Conservation (phyloP, 2,888 invertebrate genomes). For the Tridacna crocea region DNA sequence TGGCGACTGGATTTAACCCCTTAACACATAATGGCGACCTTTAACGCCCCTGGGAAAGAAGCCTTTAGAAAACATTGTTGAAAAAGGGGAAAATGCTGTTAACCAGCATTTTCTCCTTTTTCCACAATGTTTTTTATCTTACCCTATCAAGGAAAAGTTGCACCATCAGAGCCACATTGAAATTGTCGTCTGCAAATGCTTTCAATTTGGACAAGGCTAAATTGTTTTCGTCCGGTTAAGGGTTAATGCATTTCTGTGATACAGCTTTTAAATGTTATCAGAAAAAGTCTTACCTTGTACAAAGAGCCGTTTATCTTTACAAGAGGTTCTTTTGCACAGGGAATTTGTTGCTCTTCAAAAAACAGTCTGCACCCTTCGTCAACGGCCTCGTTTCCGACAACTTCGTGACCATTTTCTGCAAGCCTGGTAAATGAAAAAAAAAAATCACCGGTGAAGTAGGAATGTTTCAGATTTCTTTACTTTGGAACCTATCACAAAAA, state of each 20-base stretch:
- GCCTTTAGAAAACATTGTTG: no score
- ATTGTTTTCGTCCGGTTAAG: no score
- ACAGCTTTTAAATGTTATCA: no score
- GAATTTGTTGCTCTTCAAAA: slow-evolving; percentile 67
- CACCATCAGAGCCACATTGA: no score
- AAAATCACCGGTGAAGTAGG: background rate
- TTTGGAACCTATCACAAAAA: background rate
- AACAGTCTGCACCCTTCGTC: slow-evolving; percentile 64
- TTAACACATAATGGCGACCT: no score
- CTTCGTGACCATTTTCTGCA: slow-evolving; percentile 66
- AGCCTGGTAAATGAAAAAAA: slow-evolving; percentile 49
- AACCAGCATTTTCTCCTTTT: background rate
- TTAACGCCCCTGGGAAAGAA: no score
- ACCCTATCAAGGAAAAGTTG: no score
- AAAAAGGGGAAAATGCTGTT: background rate
- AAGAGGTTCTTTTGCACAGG: slow-evolving; percentile 55
- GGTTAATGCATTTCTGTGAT: no score
- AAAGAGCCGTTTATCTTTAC: slow-evolving; percentile 51
- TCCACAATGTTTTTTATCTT: background rate
- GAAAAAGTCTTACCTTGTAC: slow-evolving; percentile 52
- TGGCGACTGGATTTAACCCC: no score
- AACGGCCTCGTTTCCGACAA: slow-evolving; percentile 65
- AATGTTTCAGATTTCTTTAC: no score
- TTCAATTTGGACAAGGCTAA: no score
- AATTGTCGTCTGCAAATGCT: no score